Evolutionary conservation across 1,140 invertebrate genomes (phyloP), one percentile per base, ranked within the genome.

Genomic region (Zelostemma sp.): DNA sequence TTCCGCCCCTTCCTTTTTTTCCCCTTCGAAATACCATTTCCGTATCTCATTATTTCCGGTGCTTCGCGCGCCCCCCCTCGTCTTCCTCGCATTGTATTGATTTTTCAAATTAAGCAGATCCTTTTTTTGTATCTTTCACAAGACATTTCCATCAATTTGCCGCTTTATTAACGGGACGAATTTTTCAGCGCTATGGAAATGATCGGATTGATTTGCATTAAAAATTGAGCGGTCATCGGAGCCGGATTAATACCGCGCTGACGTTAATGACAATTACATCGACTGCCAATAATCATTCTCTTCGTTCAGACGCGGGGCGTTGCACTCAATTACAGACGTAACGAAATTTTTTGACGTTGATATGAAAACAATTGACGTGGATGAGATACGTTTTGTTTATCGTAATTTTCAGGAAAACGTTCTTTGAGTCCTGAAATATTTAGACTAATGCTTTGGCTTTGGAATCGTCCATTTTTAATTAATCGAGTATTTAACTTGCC

Each of bases 211-310:
- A 48, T 5, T 25, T 17, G 19, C 33, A 12, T 33, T 38, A 5
- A 46, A 46, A 62, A 38, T 0, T 45, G 12, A 18, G 18, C 12
- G 40, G 35, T 28, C 31, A 56, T 21, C 18, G 21, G 19, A 14
- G 25, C 8, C 47, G 14, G 21, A 49, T 49, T 49, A 49, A 49
- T 28, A 49, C 35, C 9, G 16, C 18, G 51, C 33, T 31, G 6
- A 31, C 35, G 33, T 55, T 66, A 55, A 66, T 66, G 45, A 60
- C 50, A 55, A 55, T 66, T 38, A 41, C 51, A 28, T 66, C 56
- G 53, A 18, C 63, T 55, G 55, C 51, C 62, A 65, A 59, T 59
- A 50, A 49, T 65, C 48, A 57, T 64, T 64, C 31, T 57, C 55
- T 53, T 56, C 43, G 46, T 21, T 31, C 25, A 12, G 49, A 18